Evolutionary conservation across 2,113 vertebrate species (phyloP), one percentile per base, ranked within the genome.

Genomic region (Myotis davidii): DNA sequence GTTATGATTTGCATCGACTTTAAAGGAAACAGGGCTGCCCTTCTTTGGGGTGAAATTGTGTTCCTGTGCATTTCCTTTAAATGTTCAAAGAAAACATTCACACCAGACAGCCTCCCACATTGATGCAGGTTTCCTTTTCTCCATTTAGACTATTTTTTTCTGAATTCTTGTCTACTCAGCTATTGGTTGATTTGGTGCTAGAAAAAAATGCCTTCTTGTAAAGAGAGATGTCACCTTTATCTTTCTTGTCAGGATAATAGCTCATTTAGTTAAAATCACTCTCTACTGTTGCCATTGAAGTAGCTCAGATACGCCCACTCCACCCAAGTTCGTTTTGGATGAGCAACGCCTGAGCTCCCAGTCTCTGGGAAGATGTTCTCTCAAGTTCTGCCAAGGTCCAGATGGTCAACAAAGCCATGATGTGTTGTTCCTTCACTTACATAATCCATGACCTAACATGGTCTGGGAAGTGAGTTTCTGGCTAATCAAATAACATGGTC

Each of bases 11-110:
- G 45, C 45, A 9, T 23, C 6, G 39, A 59, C 4, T 0, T 16
- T 88, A 20, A 73, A 89, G 39, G 45, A 94, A 92, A 34, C 52
- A 45, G 3, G 65, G 73, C 77, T 79, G 56, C 69, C 56, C 25
- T 23, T 65, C 54, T 0, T 72, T 69, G 61, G 56, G 86, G 72
- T 67, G 10, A 65, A 96, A 34, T 87, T 0, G 0, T 61, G 67
- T 93, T 81, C 59, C 85, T 78, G 52, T 64, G 14, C 90, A 17
- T 94, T 82, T 84, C 59, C 96, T 85, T 76, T 87, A 70, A 79
- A 65, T 85, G 45, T 73, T 84, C 20, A 25, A 78, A 85, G 56
- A 77, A 93, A 84, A 70, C 14, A n/a, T 87, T 83, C 34, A 52
- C n/a, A 83, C 65, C 72, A 67, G 67, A 91, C 42, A 45, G 77